Evolutionary conservation across 2,113 vertebrate species (phyloP).

Genomic region (Mesembrinibis cayennensis): DNA sequence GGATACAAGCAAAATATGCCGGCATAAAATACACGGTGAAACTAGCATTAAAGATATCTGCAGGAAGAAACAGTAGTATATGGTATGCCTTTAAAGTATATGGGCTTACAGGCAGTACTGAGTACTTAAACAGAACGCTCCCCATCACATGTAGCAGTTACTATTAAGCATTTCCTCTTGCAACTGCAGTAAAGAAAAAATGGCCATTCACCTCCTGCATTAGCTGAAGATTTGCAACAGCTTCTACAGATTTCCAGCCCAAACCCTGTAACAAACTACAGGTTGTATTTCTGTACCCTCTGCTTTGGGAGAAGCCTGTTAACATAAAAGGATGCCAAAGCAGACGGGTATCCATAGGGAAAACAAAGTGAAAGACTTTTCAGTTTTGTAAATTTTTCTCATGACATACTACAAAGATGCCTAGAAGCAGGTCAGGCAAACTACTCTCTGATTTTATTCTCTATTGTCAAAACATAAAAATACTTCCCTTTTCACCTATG

Average conservation of each 20-base stretch:
- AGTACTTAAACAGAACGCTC: not conserved
- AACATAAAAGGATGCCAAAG: not conserved
- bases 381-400: not conserved
- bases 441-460: not conserved
- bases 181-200: not conserved
- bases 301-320: not conserved
- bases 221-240: not conserved
- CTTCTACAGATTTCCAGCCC: not conserved
- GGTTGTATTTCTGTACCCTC: not conserved
- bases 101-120: not conserved
- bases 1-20: not conserved
- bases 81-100: not conserved
- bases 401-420: not conserved
- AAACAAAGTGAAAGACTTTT: not conserved
- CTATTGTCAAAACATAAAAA: not conserved
- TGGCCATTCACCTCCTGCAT: not conserved
- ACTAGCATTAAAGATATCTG: not conserved
- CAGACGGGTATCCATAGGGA: rapidly evolving
- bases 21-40: not conserved
- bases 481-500: not conserved
- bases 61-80: not conserved
- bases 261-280: not conserved
- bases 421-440: not conserved
- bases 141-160: not conserved
- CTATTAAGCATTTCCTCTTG: not conserved